Evolutionary conservation across 2,797 vertebrate species (phyloP), one percentile per base, ranked within the genome.

Genomic region (Oreortyx pictus): DNA sequence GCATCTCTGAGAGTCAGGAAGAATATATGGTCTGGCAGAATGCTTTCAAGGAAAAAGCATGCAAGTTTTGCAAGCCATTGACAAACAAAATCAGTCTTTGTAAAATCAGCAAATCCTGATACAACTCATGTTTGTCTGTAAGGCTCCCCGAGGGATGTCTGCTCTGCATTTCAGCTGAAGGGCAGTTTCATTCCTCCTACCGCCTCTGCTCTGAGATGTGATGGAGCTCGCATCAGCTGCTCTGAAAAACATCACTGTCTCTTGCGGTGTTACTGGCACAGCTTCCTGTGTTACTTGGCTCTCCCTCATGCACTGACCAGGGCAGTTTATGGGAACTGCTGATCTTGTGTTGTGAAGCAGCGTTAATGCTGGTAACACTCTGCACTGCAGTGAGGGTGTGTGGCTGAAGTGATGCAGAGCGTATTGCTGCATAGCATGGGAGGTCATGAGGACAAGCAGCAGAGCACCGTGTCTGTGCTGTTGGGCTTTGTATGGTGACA

Each of bases 1-100:
- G 24, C 49, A 15, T 15, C 16, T 75, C 27, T 72, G 46, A 72
- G 49, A 75, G n/a, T 65, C 29, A 25, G 54, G 52, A 86, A 33
- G 70, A 89, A 61, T 0, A 4, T 47, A 72, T 50, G 15, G 66
- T 25, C 41, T 80, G 47, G 33, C 72, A 81, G 43, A 19, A 49
- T 59, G 37, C 35, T 81, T 88, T 74, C 33, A 43, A 52, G 50
- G 44, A 75, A 93, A 87, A 94, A 29, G 13, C 41, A 87, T 41
- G 23, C 52, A 88, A 81, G 41, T 65, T 95, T 88, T 80, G 18
- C n/a, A 25, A 11, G 2, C 85, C 31, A 37, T 23, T 75, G 80
- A 8, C 0, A 24, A 47, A 50, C 70, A 77, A 88, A 92, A 68
- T 50, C 9, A n/a, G 7, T 70, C 86, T 87, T 75, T 82, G 39